Conservation (phyloP, 2,888 invertebrate species). For the Callosobruchus maculatus region DNA sequence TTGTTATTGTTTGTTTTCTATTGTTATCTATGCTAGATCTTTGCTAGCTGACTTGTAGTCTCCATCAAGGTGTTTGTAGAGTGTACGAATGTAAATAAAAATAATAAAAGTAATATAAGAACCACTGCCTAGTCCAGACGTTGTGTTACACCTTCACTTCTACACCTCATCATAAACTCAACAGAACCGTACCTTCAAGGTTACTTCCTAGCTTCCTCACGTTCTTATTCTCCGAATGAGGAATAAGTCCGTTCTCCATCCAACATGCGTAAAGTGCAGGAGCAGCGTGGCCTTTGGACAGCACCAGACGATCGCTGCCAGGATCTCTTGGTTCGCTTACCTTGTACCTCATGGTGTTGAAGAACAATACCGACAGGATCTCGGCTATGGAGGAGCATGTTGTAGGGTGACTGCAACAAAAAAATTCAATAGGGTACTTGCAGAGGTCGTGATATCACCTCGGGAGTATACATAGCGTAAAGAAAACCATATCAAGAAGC, state of each 20-base stretch:
- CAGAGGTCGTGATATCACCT: too few relatives aligned
- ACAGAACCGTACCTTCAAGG: conserved; percentile 64
- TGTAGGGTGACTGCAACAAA: conserved; percentile 83
- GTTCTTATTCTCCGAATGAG: conserved; percentile 74
- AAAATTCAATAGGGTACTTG: background rate
- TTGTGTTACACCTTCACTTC: too few relatives aligned
- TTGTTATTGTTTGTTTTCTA: too few relatives aligned
- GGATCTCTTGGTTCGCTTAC: conserved; percentile 78
- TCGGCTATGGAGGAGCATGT: conserved; percentile 98
- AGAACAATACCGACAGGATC: conserved; percentile 96
- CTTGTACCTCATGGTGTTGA: conserved; percentile 94
- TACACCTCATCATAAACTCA: too few relatives aligned
- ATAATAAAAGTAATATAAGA: too few relatives aligned
- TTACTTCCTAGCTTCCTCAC: conserved; percentile 88
- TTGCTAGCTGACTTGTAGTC: too few relatives aligned
- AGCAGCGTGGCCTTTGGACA: conserved; percentile 98
- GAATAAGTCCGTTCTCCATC: conserved; percentile 93
- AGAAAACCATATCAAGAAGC: too few relatives aligned
- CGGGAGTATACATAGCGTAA: too few relatives aligned
- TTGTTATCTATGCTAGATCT: too few relatives aligned
- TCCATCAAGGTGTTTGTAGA: too few relatives aligned
- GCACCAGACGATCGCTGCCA: conserved; percentile 89
- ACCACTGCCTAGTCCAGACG: too few relatives aligned
- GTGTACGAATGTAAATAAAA: too few relatives aligned
- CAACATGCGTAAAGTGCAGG: conserved; percentile 98